Percentiles rank a stretch among this genome's conserved stretches.
phyloP scores from a whole-genome alignment of 2,888 invertebrate species.

The Emmelina monodactyla region DNA sequence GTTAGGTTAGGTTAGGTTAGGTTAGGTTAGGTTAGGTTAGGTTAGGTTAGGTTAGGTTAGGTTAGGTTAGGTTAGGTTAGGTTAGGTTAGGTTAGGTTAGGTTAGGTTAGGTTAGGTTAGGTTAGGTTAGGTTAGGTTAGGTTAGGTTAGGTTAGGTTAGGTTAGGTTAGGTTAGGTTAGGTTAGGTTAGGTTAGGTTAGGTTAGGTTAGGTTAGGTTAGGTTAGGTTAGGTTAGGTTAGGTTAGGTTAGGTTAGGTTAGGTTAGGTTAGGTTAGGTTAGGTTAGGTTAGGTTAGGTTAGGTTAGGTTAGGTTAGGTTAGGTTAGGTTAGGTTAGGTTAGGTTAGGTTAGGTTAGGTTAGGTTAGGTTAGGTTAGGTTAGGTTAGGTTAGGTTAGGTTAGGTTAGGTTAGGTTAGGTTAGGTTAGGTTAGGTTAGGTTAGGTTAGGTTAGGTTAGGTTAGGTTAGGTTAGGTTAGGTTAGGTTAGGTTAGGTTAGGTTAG shows the following conservation, averaged over 20 bases:
- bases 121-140: constrained; percentile 15
- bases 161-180: constrained; percentile 13
- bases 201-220: constrained; percentile 17
- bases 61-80: constrained; percentile 9
- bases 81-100: constrained; percentile 9
- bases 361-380: constrained; percentile 13
- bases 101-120: constrained; percentile 14
- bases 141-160: constrained; percentile 14
- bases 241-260: constrained; percentile 15
- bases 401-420: constrained; percentile 15
- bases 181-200: constrained; percentile 13
- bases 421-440: constrained; percentile 14
- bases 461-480: constrained; percentile 5
- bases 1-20: constrained; percentile 11
- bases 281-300: constrained; percentile 13
- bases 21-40: constrained; percentile 10
- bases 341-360: constrained; percentile 11
- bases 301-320: constrained; percentile 16
- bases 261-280: constrained; percentile 11
- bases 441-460: neutral
- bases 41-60: constrained; percentile 10
- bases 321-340: constrained; percentile 13
- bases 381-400: constrained; percentile 11
- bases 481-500: constrained; percentile 15
- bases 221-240: constrained; percentile 16